Evolutionary conservation across 2,888 invertebrate genomes (phyloP).

Genomic region (Acanthosepion esculentum): DNA sequence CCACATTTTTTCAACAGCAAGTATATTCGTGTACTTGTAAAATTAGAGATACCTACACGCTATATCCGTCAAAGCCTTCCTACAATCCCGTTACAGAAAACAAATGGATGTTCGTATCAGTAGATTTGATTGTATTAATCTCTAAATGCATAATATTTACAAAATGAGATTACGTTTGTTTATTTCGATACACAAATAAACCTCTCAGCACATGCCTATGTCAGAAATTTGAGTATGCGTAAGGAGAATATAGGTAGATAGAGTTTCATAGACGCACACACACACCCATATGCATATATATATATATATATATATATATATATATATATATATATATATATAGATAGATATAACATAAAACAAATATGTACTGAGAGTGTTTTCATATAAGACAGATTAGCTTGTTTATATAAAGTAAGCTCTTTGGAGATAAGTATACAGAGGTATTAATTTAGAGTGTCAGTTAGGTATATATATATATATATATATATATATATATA

Average conservation of each 20-base stretch:
- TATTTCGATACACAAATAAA: neutral
- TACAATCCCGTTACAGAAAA: neutral
- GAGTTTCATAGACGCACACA: too few relatives aligned
- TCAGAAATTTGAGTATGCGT: too few relatives aligned
- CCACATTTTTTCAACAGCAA: too few relatives aligned
- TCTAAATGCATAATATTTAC: neutral
- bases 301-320: neutral
- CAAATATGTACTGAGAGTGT: neutral
- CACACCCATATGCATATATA: too few relatives aligned
- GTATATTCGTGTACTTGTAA: too few relatives aligned
- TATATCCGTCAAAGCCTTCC: too few relatives aligned
- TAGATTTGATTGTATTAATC: neutral
- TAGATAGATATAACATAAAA: neutral
- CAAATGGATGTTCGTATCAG: neutral
- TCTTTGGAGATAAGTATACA: too few relatives aligned
- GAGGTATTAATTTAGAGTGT: too few relatives aligned
- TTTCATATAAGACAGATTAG: too few relatives aligned
- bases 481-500: conserved; percentile 33
- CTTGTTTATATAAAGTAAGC: too few relatives aligned
- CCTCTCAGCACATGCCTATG: neutral
- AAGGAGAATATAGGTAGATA: too few relatives aligned
- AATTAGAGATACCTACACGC: too few relatives aligned
- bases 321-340: neutral
- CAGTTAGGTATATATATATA: neutral
- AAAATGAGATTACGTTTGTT: neutral